Conservation (phyloP, 2,888 invertebrate genomes). For the Callyntrura guangdongensis region DNA sequence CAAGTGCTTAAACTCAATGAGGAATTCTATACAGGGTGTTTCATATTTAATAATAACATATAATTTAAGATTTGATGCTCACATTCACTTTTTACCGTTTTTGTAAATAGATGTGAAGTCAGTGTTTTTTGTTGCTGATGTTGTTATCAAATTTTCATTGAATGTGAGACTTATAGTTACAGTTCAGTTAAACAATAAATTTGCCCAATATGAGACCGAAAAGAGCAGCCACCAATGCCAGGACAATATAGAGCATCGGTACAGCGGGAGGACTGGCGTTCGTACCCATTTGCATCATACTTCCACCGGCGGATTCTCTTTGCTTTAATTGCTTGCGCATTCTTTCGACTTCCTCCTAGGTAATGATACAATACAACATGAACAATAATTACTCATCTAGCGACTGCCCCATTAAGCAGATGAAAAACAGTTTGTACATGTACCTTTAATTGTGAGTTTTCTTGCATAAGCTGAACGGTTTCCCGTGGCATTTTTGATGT, state of each 20-base stretch:
- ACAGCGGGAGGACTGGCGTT: slow-evolving; percentile 89
- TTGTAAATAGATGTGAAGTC: slow-evolving; percentile 47
- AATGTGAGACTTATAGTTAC: slow-evolving; percentile 57
- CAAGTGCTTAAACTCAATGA: slow-evolving; percentile 68
- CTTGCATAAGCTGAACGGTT: slow-evolving; percentile 87
- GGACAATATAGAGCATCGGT: slow-evolving; percentile 89
- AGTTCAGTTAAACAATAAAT: slow-evolving; percentile 90
- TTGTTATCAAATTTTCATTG: slow-evolving; percentile 67
- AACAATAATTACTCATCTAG: not conserved
- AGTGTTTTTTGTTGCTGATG: slow-evolving; percentile 50
- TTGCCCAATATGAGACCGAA: slow-evolving; percentile 93
- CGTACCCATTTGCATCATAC: slow-evolving; percentile 85
- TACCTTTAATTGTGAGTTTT: slow-evolving; percentile 94
- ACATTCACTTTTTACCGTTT: slow-evolving; percentile 53
- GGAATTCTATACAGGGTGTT: slow-evolving; percentile 75
- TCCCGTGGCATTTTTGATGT: slow-evolving; percentile 71
- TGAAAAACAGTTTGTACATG: slow-evolving; percentile 85
- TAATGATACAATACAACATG: slow-evolving; percentile 42
- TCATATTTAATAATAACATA: slow-evolving; percentile 41
- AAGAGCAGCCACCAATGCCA: slow-evolving; percentile 90
- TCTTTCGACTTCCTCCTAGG: slow-evolving; percentile 82
- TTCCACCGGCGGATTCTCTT: slow-evolving; percentile 85
- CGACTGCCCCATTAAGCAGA: not conserved
- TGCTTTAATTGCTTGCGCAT: slow-evolving; percentile 82
- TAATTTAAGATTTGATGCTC: slow-evolving; percentile 72